phyloP scores from a whole-genome alignment of 2,797 vertebrate genomes.

The Argentina silus region DNA sequence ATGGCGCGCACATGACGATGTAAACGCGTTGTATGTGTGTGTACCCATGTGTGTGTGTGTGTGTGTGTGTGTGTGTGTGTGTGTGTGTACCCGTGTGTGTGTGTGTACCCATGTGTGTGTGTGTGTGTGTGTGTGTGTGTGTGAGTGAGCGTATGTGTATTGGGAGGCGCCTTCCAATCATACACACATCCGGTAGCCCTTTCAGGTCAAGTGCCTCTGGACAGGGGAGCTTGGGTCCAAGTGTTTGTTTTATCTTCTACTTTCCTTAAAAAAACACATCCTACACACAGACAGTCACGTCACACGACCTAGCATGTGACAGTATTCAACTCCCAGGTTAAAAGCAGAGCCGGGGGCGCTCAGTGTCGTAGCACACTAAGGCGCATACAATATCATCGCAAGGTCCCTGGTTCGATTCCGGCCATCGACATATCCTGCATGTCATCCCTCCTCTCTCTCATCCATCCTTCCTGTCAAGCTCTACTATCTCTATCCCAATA shows the following conservation, averaged over 20 bases:
- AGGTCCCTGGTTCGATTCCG: too few relatives aligned
- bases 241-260: slow-evolving; percentile 23
- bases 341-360: neutral
- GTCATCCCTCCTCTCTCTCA: too few relatives aligned
- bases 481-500: too few relatives aligned
- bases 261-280: slow-evolving; percentile 18
- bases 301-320: neutral
- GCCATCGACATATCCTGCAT: too few relatives aligned
- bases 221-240: neutral
- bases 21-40: slow-evolving; percentile 13
- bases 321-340: neutral
- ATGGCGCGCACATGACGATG: slow-evolving; percentile 69
- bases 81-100: too few relatives aligned
- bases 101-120: neutral
- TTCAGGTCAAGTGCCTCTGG: slow-evolving; percentile 18
- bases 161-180: slow-evolving; percentile 5
- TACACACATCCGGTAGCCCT: slow-evolving; percentile 18
- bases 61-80: neutral
- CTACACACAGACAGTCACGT: neutral
- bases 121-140: neutral
- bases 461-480: too few relatives aligned
- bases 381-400: too few relatives aligned
- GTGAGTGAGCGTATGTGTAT: neutral
- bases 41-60: neutral
- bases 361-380: too few relatives aligned